These are phyloP conservation scores for Eurystomus glaucurus DNA, from an alignment of 2,797 vertebrate species.

Conservation along the genomic window DNA sequence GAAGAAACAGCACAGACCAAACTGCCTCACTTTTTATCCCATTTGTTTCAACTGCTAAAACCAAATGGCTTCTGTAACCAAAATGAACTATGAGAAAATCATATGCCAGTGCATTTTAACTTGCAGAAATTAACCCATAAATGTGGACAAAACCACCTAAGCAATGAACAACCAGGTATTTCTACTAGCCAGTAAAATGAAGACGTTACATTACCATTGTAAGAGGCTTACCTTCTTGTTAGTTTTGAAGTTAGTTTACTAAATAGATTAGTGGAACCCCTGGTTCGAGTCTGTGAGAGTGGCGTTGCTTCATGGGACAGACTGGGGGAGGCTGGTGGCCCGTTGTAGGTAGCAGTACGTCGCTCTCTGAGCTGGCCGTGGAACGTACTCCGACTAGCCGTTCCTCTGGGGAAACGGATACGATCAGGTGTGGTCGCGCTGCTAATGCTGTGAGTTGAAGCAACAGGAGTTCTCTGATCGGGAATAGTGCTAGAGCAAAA, in stretches of 20 bases:
- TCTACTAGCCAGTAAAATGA: not conserved
- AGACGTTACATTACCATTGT: accelerated
- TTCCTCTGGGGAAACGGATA: conserved; percentile 95
- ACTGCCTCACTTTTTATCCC: not conserved
- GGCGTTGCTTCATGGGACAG: conserved; percentile 94
- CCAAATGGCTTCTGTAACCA: not conserved
- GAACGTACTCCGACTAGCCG: conserved; percentile 96
- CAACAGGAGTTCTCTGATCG: conserved; percentile 92
- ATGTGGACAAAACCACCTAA: not conserved
- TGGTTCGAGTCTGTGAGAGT: conserved; percentile 92
- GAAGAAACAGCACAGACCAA: not conserved
- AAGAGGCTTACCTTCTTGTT: conserved; percentile 92
- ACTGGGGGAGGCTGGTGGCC: conserved; percentile 95
- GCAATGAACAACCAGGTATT: not conserved
- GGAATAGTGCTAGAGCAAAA: conserved; percentile 83
- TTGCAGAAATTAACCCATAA: not conserved
- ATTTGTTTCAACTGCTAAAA: not conserved
- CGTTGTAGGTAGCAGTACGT: conserved; percentile 96
- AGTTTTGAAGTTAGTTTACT: conserved; percentile 98
- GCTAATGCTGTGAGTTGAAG: conserved; percentile 96
- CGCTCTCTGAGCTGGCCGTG: conserved; percentile 95
- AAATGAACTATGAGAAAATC: not conserved
- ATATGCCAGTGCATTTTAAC: not conserved
- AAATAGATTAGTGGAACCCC: conserved; percentile 96
- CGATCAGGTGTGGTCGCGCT: conserved; percentile 93